Conservation (phyloP, 2,888 invertebrate species). For the Vesta saturnalis region DNA sequence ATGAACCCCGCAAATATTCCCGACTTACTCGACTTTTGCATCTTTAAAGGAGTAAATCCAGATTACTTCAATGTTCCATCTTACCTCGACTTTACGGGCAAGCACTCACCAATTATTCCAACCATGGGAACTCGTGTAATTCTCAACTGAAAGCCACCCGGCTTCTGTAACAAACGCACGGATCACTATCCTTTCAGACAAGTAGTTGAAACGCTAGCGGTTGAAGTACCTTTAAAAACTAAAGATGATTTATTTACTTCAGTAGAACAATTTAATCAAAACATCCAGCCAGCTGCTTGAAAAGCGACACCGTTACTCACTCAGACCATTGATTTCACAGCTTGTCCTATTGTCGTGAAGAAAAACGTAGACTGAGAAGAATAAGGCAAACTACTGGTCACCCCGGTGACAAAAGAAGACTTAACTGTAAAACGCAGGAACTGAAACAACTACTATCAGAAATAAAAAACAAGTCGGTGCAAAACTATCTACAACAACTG, state of each 20-base stretch:
- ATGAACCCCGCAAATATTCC: neutral
- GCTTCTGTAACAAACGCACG: neutral
- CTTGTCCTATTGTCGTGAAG: neutral
- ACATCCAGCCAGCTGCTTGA: neutral
- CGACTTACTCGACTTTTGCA: too few relatives aligned
- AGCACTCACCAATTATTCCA: neutral
- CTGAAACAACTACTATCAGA: too few relatives aligned
- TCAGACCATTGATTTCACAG: neutral
- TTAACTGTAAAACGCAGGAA: too few relatives aligned
- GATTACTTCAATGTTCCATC: neutral
- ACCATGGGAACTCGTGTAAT: too few relatives aligned
- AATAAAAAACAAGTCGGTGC: too few relatives aligned
- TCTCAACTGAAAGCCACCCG: too few relatives aligned
- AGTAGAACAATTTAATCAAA: neutral
- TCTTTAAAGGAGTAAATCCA: neutral
- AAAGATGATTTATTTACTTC: too few relatives aligned
- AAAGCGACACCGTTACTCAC: too few relatives aligned
- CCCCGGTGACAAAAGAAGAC: too few relatives aligned
- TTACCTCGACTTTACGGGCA: neutral
- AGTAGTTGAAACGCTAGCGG: neutral
- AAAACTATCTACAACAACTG: neutral
- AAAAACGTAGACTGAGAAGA: neutral
- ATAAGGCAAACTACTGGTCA: neutral
- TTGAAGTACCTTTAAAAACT: too few relatives aligned
- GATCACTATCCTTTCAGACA: neutral